Base-by-base conservation (phyloP, 2,888 invertebrate genomes). In the Dryocosmus kuriphilus region DNA sequence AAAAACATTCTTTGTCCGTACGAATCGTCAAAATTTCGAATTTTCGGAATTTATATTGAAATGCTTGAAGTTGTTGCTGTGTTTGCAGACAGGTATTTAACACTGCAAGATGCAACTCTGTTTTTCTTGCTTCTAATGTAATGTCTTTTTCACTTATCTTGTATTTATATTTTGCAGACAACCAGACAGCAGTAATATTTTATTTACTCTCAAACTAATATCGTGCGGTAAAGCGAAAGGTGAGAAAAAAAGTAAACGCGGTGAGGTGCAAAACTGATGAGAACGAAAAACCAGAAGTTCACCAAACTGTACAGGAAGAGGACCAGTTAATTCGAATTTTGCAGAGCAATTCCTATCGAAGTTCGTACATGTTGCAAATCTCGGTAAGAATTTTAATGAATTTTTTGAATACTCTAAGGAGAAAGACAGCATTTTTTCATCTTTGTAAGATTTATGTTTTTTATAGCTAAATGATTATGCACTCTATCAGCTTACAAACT, bases 331-430 rank as follows among this genome's bases (percentile, higher is more conserved):
- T 22, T 27, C 16, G 65, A 65, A 16, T 22, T 38, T 41, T 65
- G 22, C 41, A 65, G 14, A 65, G 22, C 16, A 41, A 65, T 41
- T 24, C 65, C 16, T 65, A 65, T 27, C 65, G 65, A 65, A 65
- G 38, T 27, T 38, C 41, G 41, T 46, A 65, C 24, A 65, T 65
- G 65, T 24, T 65, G 22, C 38, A 41, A 65, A 38, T 65, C 41
- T 9, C 65, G 35, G 65, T 65, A 35, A 24, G 65, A 63, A 24
- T 38, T 5, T 19, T 3, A 41, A 65, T n/a, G 3, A 65, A 22
- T 0, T 63, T 63, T 63, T 63, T 63, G 2, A 35, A 41, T 3
- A 41, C 41, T 22, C 8, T 35, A 9, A 35, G 8, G 0, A 35
- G 7, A 8, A 35, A 35, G 9, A 35, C 35, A n/a, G n/a, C n/a